Evolutionary conservation across 2,797 vertebrate species (phyloP), one percentile per base, ranked within the genome.

Genomic region (Danio choprae): DNA sequence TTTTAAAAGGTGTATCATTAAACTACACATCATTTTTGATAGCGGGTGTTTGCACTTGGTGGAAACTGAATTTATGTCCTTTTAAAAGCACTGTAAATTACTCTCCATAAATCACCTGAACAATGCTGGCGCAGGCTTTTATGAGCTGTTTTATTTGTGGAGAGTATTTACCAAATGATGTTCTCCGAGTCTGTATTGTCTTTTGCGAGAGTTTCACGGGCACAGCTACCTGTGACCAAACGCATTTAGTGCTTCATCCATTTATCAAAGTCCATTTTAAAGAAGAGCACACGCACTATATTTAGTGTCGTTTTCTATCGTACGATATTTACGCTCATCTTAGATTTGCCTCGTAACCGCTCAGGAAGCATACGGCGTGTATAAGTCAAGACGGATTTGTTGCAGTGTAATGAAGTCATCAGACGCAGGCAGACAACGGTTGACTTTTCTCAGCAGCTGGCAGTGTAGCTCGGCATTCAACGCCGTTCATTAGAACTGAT

Each of bases 151-250:
- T 91, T 91, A 93, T 93, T 91, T 88, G 85, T 84, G 84, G 84
- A 85, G 84, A 74, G 89, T 90, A 89, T 92, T 93, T 92, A 91
- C 91, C 91, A 92, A 86, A 90, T 93, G 91, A 91, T 93, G 92
- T 88, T 88, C 86, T 86, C 86, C 40, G 20, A 53, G 40, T 65
- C 73, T 53, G 43, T 20, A 51, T 77, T 69, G 73, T 76, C 78
- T 38, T 67, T 29, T 59, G 22, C 36, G 15, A 20, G 51, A 16
- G 9, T 70, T 74, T 75, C 74, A 79, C 50, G 53, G 65, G 51
- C 51, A 50, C 55, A 20, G 70, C 36, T 67, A 38, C 13, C 71
- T 81, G 71, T 81, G 74, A 81, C 70, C 65, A 56, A 22, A 68
- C 13, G 48, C 53, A 8, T 63, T 69, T 80, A 22, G 15, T 44